phyloP scores from a whole-genome alignment of 2,888 invertebrate species.

The Teleiodes luculella region DNA sequence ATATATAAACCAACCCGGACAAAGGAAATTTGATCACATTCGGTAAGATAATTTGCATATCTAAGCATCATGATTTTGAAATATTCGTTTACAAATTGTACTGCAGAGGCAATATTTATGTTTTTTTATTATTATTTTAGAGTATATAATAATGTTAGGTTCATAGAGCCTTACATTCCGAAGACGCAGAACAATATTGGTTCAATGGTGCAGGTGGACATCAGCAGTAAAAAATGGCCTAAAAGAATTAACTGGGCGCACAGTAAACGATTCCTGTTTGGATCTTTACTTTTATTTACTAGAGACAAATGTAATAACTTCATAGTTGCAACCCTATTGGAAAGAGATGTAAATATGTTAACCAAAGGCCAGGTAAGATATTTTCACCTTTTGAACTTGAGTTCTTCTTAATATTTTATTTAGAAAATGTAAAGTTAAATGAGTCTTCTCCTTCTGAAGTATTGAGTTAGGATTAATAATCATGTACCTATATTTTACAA shows the following conservation, averaged over 20 bases:
- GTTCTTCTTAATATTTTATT: constrained; percentile 40
- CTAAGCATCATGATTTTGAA: neutral
- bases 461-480: no score
- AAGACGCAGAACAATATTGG: constrained; percentile 55
- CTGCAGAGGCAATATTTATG: neutral
- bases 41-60: constrained; percentile 42
- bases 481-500: no score
- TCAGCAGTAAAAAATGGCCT: constrained; percentile 39
- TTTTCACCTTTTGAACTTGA: no score
- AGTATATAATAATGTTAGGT: constrained; percentile 60
- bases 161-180: constrained; percentile 52
- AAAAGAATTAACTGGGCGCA: constrained; percentile 57
- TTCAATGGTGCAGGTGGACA: constrained; percentile 46
- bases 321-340: constrained; percentile 82
- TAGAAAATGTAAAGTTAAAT: constrained; percentile 34
- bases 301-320: constrained; percentile 82
- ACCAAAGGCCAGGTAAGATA: constrained; percentile 51
- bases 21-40: constrained; percentile 54
- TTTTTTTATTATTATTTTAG: constrained; percentile 28
- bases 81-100: neutral
- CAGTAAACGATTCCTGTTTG: constrained; percentile 81
- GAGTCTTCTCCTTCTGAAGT: no score
- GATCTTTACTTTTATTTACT: constrained; percentile 85
- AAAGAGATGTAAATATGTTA: constrained; percentile 63
- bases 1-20: constrained; percentile 40